Evolutionary conservation across 2,113 vertebrate genomes (phyloP).

Genomic region (Oncorhynchus clarkii): DNA sequence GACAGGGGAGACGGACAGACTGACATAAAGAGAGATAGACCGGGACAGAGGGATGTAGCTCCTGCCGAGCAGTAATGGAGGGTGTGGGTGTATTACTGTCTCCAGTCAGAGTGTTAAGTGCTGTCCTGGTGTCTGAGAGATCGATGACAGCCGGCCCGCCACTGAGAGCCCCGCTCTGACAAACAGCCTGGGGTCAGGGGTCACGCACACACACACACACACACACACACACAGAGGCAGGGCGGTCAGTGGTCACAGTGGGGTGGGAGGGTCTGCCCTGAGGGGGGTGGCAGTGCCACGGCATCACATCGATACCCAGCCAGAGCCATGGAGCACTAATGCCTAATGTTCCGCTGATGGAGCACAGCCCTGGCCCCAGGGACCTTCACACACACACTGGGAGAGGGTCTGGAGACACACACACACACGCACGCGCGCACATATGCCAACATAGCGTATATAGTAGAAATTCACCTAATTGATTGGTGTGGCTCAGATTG

Average conservation of each 20-base stretch:
- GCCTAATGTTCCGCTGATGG: slow-evolving; percentile 84
- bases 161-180: slow-evolving; percentile 59
- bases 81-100: slow-evolving; percentile 77
- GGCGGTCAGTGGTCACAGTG: slow-evolving; percentile 60
- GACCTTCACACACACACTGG: slow-evolving; percentile 65
- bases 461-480: neutral
- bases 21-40: neutral
- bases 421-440: slow-evolving; percentile 2
- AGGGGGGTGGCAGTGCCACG: slow-evolving; percentile 76
- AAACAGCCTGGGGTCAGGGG: slow-evolving; percentile 83
- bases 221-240: slow-evolving; percentile 68
- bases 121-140: slow-evolving; percentile 76
- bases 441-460: neutral
- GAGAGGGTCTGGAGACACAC: slow-evolving; percentile 1
- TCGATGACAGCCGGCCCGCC: slow-evolving; percentile 68
- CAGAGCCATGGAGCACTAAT: slow-evolving; percentile 91
- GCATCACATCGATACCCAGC: slow-evolving; percentile 83
- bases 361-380: slow-evolving; percentile 90
- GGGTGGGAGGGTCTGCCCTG: slow-evolving; percentile 42
- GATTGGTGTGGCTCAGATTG: neutral
- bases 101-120: slow-evolving; percentile 78
- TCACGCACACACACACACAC: slow-evolving; percentile 72
- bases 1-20: neutral
- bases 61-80: slow-evolving; percentile 69
- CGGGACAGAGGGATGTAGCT: slow-evolving; percentile 40